Percentiles rank a stretch among this genome's conserved stretches.
Conservation (phyloP, 2,888 invertebrate genomes). For the Eupithecia pulchellata region DNA sequence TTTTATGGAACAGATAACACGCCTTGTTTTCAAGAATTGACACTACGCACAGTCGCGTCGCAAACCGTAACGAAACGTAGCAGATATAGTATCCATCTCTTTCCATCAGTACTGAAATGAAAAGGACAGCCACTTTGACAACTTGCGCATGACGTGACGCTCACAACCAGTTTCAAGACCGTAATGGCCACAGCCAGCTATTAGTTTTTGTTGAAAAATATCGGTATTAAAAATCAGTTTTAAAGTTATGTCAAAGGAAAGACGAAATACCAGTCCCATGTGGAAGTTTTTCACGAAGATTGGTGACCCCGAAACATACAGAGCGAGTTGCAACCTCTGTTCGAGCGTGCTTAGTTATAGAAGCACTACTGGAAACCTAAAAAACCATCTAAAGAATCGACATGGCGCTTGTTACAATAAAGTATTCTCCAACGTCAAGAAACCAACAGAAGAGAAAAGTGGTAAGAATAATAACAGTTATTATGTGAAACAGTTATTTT, state of each 20-base stretch:
- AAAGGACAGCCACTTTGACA: neutral
- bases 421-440: neutral
- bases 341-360: neutral
- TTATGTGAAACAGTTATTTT: neutral
- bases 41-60: no score
- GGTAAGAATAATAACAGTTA: neutral
- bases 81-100: neutral
- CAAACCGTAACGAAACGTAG: neutral
- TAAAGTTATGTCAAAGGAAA: neutral
- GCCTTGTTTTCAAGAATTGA: no score
- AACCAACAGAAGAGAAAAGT: neutral
- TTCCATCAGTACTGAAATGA: neutral
- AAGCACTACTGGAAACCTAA: neutral
- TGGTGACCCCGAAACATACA: neutral
- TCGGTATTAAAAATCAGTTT: constrained; percentile 1
- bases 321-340: neutral
- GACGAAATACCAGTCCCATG: neutral
- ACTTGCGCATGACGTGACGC: neutral
- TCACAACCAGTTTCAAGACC: neutral
- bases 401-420: neutral
- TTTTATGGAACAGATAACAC: no score
- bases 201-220: constrained; percentile 2
- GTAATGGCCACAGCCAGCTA: neutral
- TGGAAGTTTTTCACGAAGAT: neutral
- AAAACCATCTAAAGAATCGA: neutral